These are phyloP conservation scores for Cynaeus angustus DNA, from an alignment of 2,888 invertebrate species.

Conservation along the genomic window DNA sequence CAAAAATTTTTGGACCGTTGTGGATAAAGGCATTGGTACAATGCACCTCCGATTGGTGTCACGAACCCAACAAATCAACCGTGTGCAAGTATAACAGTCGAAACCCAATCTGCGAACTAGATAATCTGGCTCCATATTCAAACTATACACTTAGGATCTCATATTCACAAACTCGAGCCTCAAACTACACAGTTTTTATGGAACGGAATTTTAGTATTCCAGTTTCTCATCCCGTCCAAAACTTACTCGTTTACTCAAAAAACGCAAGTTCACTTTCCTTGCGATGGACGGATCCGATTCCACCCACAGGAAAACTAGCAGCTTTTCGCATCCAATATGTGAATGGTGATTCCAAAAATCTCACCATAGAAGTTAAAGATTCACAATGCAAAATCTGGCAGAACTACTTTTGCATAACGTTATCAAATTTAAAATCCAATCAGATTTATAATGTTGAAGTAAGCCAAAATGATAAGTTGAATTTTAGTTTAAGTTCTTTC, in stretches of 20 bases:
- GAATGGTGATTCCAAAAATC: not conserved
- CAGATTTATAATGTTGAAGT: not conserved
- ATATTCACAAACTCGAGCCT: too few relatives aligned
- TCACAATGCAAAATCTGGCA: not conserved
- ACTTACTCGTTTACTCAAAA: conserved; percentile 15
- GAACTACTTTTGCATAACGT: not conserved
- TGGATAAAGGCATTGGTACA: too few relatives aligned
- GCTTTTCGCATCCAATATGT: not conserved
- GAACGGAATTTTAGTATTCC: too few relatives aligned
- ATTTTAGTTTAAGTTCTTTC: not conserved
- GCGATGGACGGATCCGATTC: not conserved
- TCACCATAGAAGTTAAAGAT: not conserved
- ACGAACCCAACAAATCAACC: too few relatives aligned
- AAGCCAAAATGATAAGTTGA: not conserved
- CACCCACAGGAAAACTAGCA: conserved; percentile 3
- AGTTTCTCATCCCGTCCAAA: not conserved
- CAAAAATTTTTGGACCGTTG: too few relatives aligned
- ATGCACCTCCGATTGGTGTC: too few relatives aligned
- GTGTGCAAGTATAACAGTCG: too few relatives aligned
- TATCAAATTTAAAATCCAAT: not conserved
- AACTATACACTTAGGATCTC: too few relatives aligned
- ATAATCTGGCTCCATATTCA: too few relatives aligned
- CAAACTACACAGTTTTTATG: too few relatives aligned
- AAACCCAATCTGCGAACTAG: too few relatives aligned
- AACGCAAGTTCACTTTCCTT: conserved; percentile 9